Conservation (phyloP, 2,888 invertebrate species). For the Campaea margaritaria region DNA sequence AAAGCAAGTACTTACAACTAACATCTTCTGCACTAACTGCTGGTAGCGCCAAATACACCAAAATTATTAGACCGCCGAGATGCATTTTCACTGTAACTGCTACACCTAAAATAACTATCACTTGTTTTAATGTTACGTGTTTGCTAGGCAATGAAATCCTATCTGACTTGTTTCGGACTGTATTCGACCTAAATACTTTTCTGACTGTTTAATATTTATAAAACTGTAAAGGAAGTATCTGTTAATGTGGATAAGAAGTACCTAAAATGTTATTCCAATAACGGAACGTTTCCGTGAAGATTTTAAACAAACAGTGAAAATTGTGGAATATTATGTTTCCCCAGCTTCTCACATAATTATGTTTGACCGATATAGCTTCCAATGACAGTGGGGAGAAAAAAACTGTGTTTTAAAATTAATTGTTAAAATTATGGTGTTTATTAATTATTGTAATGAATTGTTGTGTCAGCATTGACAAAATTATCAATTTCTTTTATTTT, state of each 20-base stretch:
- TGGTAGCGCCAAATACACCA: conserved; percentile 57
- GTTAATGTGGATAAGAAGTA: conserved; percentile 50
- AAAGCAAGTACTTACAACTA: conserved; percentile 68
- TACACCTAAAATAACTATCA: conserved; percentile 37
- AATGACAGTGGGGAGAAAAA: too few relatives aligned
- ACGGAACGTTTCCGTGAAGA: conserved; percentile 52
- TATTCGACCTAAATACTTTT: conserved; percentile 64
- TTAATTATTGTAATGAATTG: too few relatives aligned
- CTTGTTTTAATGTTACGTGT: conserved; percentile 7
- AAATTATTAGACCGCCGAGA: conserved; percentile 53
- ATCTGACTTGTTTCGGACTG: conserved; percentile 38
- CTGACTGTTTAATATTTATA: conserved; percentile 61
- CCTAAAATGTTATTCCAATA: conserved; percentile 62
- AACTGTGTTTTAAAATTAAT: too few relatives aligned
- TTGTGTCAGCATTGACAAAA: too few relatives aligned
- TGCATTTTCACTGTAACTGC: conserved; percentile 57
- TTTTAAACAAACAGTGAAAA: conserved; percentile 59
- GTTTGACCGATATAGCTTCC: not conserved
- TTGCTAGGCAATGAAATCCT: conserved; percentile 18
- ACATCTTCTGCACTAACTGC: conserved; percentile 69
- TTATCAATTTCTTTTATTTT: too few relatives aligned
- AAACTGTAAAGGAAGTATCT: conserved; percentile 64
- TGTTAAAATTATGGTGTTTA: too few relatives aligned
- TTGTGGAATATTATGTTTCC: conserved; percentile 6
- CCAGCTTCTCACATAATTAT: conserved; percentile 7